These are phyloP conservation scores for Furcifer pardalis DNA, from an alignment of 2,797 vertebrate species.

Conservation along the genomic window DNA sequence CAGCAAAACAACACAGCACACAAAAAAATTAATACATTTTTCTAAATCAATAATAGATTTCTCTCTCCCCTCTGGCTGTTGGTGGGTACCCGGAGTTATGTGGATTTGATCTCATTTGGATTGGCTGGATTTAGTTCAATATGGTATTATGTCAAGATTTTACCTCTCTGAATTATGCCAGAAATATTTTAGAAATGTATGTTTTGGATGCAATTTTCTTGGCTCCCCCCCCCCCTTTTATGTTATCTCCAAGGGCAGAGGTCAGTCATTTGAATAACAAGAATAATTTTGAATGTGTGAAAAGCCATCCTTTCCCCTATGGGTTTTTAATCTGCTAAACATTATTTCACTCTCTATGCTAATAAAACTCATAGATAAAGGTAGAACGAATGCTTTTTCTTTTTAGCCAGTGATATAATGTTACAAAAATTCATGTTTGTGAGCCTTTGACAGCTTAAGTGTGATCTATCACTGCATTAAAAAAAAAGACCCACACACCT, in stretches of 20 bases:
- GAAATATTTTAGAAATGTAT: not conserved
- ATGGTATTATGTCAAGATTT: not conserved
- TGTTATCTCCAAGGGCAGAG: not conserved
- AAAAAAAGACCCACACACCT: not conserved
- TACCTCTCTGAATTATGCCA: not conserved
- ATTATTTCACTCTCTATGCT: conserved; percentile 26
- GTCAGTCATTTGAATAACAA: not conserved
- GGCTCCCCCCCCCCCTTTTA: not conserved
- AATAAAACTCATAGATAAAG: conserved; percentile 51
- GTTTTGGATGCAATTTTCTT: not conserved
- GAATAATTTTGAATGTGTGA: not conserved
- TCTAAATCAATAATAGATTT: no score
- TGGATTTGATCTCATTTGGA: not conserved
- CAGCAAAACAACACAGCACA: no score
- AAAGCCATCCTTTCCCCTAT: conserved; percentile 16
- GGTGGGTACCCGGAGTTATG: no score
- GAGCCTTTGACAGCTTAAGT: conserved; percentile 55
- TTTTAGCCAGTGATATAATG: conserved; percentile 35
- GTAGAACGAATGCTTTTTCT: conserved; percentile 46
- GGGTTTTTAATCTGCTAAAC: conserved; percentile 41
- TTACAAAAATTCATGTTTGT: conserved; percentile 63
- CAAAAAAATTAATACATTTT: no score
- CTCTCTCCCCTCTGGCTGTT: no score
- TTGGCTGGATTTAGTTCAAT: not conserved
- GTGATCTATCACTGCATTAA: conserved; percentile 30